Conservation (phyloP, 2,797 vertebrate genomes). For the Lepidocolaptes lacrymiger region DNA sequence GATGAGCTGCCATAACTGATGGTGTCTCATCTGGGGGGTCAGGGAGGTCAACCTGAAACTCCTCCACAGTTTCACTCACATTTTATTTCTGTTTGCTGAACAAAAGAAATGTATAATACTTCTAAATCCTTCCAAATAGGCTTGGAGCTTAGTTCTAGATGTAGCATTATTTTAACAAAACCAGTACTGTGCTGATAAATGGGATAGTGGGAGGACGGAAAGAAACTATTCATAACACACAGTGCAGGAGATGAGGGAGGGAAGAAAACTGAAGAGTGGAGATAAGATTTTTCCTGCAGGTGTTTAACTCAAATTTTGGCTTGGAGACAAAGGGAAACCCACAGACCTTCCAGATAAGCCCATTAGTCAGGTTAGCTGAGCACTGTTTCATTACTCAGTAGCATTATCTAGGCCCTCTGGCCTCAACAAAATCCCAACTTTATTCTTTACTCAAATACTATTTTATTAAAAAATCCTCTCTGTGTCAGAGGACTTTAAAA, state of each 20-base stretch:
- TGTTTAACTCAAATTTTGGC: slow-evolving; percentile 30
- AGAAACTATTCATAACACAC: slow-evolving; percentile 3
- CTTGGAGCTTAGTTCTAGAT: neutral
- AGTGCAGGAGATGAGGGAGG: neutral
- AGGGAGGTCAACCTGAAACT: neutral
- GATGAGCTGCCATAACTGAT: neutral
- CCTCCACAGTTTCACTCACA: neutral
- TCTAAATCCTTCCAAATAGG: neutral
- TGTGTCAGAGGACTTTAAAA: neutral
- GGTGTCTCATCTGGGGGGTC: neutral
- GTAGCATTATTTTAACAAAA: slow-evolving; percentile 19
- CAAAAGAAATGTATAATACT: neutral
- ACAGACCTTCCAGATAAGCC: slow-evolving; percentile 18
- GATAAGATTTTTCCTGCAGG: slow-evolving; percentile 42
- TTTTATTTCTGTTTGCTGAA: neutral
- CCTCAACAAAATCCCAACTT: slow-evolving; percentile 15
- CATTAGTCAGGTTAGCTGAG: slow-evolving; percentile 37
- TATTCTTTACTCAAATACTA: neutral
- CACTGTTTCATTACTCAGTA: neutral
- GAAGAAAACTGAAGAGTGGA: slow-evolving; percentile 27
- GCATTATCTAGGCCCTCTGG: neutral
- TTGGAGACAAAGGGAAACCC: slow-evolving; percentile 25
- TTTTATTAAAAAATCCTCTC: slow-evolving; percentile 12
- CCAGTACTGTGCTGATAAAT: neutral
- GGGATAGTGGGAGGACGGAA: neutral